These are phyloP conservation scores for Phenganax marumi DNA, from an alignment of 92 coral and sea anemone genomes.

Conservation along the genomic window DNA sequence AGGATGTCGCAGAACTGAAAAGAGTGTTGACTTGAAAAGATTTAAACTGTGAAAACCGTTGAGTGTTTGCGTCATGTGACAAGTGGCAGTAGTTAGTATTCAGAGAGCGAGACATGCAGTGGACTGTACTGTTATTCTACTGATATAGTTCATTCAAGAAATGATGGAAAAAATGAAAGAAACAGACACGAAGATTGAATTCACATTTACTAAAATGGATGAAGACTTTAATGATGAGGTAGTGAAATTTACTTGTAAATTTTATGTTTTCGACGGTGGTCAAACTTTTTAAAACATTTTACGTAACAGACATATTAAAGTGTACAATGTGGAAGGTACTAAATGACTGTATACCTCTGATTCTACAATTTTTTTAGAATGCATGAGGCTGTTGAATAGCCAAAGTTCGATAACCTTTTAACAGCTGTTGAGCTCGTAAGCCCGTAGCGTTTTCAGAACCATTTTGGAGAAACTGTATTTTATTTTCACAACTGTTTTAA, in stretches of 20 bases:
- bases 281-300: no score
- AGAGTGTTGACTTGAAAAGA: no score
- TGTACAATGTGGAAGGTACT: neutral
- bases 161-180: slow-evolving; percentile 25
- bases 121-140: neutral
- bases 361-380: neutral
- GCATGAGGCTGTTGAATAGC: neutral
- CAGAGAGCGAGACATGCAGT: neutral
- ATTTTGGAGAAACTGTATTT: neutral
- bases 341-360: neutral
- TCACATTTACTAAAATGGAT: slow-evolving; percentile 9
- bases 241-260: neutral
- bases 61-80: neutral
- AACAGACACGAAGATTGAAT: neutral
- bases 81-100: neutral
- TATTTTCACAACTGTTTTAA: neutral
- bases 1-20: no score
- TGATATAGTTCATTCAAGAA: slow-evolving; percentile 26
- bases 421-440: no score
- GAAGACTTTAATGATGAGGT: slow-evolving; percentile 28
- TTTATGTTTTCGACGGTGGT: neutral
- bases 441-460: neutral
- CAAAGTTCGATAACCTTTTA: no score
- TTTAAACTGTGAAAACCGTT: no score
- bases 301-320: neutral